Percentiles rank a stretch among this genome's conserved stretches.
Evolutionary conservation across 2,797 vertebrate species (phyloP).

Genomic region (Xiphorhynchus erythropygius): DNA sequence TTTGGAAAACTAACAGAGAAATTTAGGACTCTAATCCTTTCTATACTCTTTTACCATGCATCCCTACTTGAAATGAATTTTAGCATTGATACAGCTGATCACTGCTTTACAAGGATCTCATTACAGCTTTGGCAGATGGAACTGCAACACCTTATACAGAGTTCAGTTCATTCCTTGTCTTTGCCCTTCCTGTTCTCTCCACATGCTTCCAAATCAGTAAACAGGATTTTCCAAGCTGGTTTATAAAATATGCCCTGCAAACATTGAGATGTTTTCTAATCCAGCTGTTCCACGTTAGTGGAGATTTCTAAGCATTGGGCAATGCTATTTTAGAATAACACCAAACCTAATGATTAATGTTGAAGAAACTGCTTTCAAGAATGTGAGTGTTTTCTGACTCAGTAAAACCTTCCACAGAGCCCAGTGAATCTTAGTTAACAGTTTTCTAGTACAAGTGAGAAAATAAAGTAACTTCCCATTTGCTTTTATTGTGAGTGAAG

Average conservation of each 20-base stretch:
- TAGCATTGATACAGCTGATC: neutral
- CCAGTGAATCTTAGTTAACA: neutral
- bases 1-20: conserved; percentile 65
- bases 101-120: neutral
- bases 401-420: neutral
- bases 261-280: neutral
- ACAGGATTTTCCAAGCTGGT: conserved; percentile 17
- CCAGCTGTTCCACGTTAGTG: neutral
- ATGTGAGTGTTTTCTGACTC: neutral
- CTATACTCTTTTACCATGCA: neutral
- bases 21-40: conserved; percentile 46
- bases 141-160: neutral
- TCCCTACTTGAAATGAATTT: neutral
- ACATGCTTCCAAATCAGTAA: neutral
- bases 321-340: conserved; percentile 25
- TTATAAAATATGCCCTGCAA: neutral
- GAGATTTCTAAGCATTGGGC: conserved; percentile 26
- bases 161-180: neutral
- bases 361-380: conserved; percentile 9
- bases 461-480: neutral
- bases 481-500: neutral
- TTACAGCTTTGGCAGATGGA: conserved; percentile 14
- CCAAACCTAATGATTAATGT: neutral
- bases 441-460: neutral
- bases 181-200: neutral